A percentile compares a stretch with the other conserved stretches of the same genome.
Evolutionary conservation across 2,888 invertebrate genomes (phyloP).

Genomic region (Chymomyza amoena): DNA sequence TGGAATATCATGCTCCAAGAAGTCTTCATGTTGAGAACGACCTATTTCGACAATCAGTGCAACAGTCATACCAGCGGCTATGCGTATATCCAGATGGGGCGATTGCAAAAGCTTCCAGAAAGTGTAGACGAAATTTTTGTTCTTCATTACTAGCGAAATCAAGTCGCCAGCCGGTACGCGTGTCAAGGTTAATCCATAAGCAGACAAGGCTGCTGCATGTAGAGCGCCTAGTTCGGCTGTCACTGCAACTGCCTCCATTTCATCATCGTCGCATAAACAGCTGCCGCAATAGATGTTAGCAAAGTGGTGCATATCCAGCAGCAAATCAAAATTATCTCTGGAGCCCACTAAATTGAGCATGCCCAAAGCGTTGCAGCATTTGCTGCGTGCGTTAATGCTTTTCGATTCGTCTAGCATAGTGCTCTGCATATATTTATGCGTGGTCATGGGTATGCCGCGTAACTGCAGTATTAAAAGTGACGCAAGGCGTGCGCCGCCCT

Average conservation of each 20-base stretch:
- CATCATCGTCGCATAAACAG: constrained; percentile 85
- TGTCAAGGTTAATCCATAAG: constrained; percentile 95
- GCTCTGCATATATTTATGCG: constrained; percentile 86
- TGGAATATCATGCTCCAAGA: constrained; percentile 81
- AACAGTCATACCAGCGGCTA: constrained; percentile 89
- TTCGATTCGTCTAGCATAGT: constrained; percentile 88
- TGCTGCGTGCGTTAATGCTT: constrained; percentile 86
- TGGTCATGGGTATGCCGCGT: constrained; percentile 84
- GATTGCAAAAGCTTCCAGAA: constrained; percentile 88
- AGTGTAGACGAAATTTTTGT: constrained; percentile 79
- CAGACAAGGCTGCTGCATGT: constrained; percentile 91
- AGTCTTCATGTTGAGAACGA: constrained; percentile 82
- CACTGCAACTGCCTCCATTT: constrained; percentile 85
- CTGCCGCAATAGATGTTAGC: constrained; percentile 89
- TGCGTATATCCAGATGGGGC: constrained; percentile 88
- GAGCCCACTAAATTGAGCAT: constrained; percentile 90
- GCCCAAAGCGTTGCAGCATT: constrained; percentile 92
- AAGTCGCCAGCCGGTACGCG: constrained; percentile 86
- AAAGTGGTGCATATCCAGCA: constrained; percentile 87
- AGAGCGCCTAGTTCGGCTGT: constrained; percentile 85
- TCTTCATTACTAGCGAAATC: constrained; percentile 82
- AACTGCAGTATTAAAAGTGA: constrained; percentile 91
- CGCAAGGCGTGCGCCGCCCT: constrained; percentile 89
- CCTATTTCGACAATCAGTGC: constrained; percentile 88
- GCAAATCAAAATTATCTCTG: constrained; percentile 86